Percentiles rank a stretch among this genome's conserved stretches.
Evolutionary conservation across 2,113 vertebrate genomes (phyloP).

Genomic region (Carlito syrichta): DNA sequence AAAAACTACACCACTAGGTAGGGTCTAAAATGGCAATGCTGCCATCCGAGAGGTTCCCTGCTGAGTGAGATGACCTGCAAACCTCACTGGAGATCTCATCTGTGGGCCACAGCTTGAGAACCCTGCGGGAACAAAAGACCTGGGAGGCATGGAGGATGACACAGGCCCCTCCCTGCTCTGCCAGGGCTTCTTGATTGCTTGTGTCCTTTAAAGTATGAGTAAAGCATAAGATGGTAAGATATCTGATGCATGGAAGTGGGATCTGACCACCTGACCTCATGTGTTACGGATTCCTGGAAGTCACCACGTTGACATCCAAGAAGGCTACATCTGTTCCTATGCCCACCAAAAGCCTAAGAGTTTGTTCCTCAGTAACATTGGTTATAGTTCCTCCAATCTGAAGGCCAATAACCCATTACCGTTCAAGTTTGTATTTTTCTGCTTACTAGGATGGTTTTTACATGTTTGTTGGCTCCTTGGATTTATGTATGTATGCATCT

Average conservation of each 20-base stretch:
- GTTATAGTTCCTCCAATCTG: background rate
- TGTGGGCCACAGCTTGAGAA: background rate
- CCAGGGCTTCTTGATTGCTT: background rate
- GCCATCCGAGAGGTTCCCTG: background rate
- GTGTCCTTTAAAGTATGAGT: background rate
- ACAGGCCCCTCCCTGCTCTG: background rate
- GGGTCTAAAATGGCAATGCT: background rate
- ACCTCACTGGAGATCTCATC: background rate
- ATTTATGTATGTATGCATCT: background rate
- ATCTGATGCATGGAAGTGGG: rapidly evolving
- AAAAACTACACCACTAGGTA: background rate
- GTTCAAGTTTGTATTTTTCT: background rate
- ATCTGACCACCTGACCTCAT: background rate
- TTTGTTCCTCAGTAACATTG: background rate
- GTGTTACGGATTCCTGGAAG: background rate
- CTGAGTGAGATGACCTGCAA: background rate
- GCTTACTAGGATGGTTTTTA: background rate
- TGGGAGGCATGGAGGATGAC: background rate
- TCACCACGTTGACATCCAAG: background rate
- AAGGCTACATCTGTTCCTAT: background rate
- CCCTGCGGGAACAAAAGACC: background rate
- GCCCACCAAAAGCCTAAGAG: background rate
- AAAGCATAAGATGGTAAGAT: background rate
- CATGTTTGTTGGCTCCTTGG: background rate
- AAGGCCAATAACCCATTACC: background rate